Evolutionary conservation across 2,888 invertebrate species (phyloP).

Genomic region (Eristalis tenax): DNA sequence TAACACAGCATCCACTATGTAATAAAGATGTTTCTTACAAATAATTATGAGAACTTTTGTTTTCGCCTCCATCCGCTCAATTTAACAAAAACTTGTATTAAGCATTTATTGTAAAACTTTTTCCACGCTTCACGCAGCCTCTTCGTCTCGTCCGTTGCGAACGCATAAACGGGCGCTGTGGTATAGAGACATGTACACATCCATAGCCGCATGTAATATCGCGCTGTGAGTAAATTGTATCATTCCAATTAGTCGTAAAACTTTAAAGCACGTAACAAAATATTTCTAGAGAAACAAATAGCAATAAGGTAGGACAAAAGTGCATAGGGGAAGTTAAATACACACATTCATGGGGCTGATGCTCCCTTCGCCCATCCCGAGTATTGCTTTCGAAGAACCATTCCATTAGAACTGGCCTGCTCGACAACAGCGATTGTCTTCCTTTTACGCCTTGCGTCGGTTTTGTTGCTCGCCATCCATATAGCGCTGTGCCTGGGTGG

Average conservation of each 20-base stretch:
- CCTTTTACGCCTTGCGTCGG: conserved; percentile 57
- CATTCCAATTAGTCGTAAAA: conserved; percentile 72
- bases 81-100: conserved; percentile 62
- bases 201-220: conserved; percentile 54
- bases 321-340: conserved; percentile 60
- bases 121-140: conserved; percentile 10
- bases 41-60: conserved; percentile 50
- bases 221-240: conserved; percentile 67
- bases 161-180: conserved; percentile 3
- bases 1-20: conserved; percentile 40
- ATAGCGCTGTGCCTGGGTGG: conserved; percentile 19
- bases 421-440: conserved; percentile 63
- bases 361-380: conserved; percentile 6
- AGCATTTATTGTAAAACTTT: conserved; percentile 69
- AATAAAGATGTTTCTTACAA: conserved; percentile 59
- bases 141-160: conserved; percentile 27
- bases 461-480: conserved; percentile 17
- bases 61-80: conserved; percentile 21
- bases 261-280: conserved; percentile 71
- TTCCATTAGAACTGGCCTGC: conserved; percentile 1
- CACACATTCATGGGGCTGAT: conserved; percentile 46
- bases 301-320: conserved; percentile 38
- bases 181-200: conserved; percentile 9
- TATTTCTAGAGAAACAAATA: conserved; percentile 57
- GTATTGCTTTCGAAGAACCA: neutral